Evolutionary conservation across 2,888 invertebrate species (phyloP).

Genomic region (Ecliptopera silaceata): DNA sequence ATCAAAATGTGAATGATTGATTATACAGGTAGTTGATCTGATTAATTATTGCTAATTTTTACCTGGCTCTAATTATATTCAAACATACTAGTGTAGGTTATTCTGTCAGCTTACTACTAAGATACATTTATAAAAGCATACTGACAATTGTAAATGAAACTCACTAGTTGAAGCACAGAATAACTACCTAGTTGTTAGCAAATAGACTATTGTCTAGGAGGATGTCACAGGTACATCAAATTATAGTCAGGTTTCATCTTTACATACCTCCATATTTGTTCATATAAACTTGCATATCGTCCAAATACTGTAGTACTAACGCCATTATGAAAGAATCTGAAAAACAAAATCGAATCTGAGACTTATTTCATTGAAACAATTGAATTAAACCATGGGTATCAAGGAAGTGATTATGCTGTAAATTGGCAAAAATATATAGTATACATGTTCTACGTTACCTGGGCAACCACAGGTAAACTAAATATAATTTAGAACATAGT

Average conservation of each 20-base stretch:
- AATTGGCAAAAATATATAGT: neutral
- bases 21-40: neutral
- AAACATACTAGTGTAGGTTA: neutral
- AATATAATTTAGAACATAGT: conserved; percentile 1
- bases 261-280: conserved; percentile 92
- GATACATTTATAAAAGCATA: neutral
- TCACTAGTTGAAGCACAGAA: neutral
- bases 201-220: neutral
- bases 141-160: too few relatives aligned
- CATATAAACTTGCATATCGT: conserved; percentile 90
- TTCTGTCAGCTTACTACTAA: neutral
- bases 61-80: neutral
- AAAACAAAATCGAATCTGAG: conserved; percentile 26
- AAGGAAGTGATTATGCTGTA: conserved; percentile 26
- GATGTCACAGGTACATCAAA: neutral
- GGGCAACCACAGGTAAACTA: neutral
- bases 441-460: conserved; percentile 9
- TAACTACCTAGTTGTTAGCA: neutral
- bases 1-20: neutral
- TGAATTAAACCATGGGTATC: conserved; percentile 36
- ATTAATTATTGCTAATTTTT: neutral
- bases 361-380: conserved; percentile 41
- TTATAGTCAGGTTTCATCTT: conserved; percentile 7
- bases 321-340: conserved; percentile 83
- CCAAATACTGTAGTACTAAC: conserved; percentile 90